phyloP scores from a whole-genome alignment of 2,797 vertebrate genomes.

The Scolopax rusticola region DNA sequence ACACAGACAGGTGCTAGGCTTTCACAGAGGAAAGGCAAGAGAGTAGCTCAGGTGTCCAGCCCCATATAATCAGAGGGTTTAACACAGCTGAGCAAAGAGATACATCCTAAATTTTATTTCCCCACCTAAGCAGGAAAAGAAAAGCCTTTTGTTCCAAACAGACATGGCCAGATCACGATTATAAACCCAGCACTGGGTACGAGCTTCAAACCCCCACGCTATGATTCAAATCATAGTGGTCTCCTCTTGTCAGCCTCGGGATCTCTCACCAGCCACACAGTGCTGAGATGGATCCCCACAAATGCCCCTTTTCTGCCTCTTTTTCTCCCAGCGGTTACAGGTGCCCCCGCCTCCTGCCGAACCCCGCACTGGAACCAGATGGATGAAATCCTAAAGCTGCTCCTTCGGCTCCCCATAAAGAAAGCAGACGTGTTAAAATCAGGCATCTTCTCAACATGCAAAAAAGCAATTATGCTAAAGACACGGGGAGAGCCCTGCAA shows the following conservation, averaged over 20 bases:
- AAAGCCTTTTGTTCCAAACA: conserved; percentile 12
- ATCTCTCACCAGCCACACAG: fast-evolving
- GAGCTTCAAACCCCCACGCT: neutral
- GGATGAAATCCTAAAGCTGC: neutral
- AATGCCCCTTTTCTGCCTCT: neutral
- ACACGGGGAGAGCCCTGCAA: neutral
- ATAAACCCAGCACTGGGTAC: neutral
- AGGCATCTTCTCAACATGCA: neutral
- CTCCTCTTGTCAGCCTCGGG: neutral
- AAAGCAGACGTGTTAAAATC: neutral
- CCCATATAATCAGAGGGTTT: neutral
- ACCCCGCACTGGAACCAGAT: neutral
- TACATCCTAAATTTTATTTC: neutral
- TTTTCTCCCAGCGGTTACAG: neutral
- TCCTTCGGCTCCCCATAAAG: neutral
- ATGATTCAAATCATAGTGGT: neutral
- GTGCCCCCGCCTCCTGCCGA: neutral
- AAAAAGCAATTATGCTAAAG: neutral
- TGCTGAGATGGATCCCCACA: fast-evolving
- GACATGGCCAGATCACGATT: neutral
- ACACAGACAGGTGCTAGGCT: fast-evolving
- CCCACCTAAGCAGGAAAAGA: neutral
- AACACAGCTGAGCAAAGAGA: neutral
- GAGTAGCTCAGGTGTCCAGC: neutral
- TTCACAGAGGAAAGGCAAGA: neutral